Conservation (phyloP, 2,797 vertebrate genomes). For the Sebastes alutus region DNA sequence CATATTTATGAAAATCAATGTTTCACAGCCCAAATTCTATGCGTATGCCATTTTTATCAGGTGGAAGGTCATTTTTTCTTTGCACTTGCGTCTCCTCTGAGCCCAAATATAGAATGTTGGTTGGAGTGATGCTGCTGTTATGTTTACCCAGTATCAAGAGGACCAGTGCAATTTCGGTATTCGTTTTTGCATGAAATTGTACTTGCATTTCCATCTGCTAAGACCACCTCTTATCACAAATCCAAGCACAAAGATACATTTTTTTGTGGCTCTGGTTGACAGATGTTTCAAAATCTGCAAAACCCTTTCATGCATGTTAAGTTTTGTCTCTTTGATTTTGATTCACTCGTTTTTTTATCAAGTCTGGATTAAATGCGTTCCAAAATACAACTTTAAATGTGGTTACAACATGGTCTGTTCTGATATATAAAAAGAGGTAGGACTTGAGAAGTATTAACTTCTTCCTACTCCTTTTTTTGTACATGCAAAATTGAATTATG, state of each 20-base stretch:
- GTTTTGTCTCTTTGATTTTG: background rate
- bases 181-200: constrained; percentile 51
- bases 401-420: background rate
- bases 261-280: constrained; percentile 27
- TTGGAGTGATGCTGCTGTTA: background rate
- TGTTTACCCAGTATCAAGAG: constrained; percentile 8
- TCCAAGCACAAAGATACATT: constrained; percentile 20
- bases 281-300: constrained; percentile 5
- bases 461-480: no score
- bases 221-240: constrained; percentile 33
- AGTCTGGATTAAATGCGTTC: background rate
- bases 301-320: background rate
- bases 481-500: no score
- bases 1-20: background rate
- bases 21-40: background rate
- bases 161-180: constrained; percentile 16
- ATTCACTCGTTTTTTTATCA: background rate
- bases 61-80: background rate
- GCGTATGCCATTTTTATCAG: background rate
- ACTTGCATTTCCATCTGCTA: constrained; percentile 21
- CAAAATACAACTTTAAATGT: background rate
- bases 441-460: no score
- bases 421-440: no score
- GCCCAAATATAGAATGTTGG: background rate
- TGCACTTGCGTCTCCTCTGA: background rate